Percentiles rank a stretch among this genome's conserved stretches.
Conservation (phyloP, 35 echinoderm and acorn worm species). For the Chiridota heheva region DNA sequence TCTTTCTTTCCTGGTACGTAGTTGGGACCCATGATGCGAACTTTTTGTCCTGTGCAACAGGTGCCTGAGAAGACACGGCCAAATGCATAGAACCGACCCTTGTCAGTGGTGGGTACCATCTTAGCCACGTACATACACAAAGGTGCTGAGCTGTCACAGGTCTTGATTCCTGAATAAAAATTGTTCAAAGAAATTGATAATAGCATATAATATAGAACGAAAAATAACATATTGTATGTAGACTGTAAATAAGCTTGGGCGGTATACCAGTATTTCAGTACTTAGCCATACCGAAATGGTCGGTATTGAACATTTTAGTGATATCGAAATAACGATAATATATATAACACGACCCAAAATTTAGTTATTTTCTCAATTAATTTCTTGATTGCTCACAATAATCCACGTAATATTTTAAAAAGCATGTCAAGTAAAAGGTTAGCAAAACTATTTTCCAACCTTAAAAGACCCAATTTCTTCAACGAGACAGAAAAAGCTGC, state of each 20-base stretch:
- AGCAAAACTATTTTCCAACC: too few relatives aligned
- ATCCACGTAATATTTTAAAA: too few relatives aligned
- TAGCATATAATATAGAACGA: neutral
- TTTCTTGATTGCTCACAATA: too few relatives aligned
- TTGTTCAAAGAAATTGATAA: too few relatives aligned
- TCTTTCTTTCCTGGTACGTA: conserved; percentile 93
- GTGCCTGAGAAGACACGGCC: conserved; percentile 93
- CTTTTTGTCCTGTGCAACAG: conserved; percentile 73
- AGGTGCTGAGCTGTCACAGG: conserved; percentile 78
- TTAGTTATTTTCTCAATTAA: too few relatives aligned
- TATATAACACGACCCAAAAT: too few relatives aligned
- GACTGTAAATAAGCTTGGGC: neutral
- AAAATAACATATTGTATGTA: neutral
- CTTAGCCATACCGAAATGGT: too few relatives aligned
- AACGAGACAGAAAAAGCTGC: neutral
- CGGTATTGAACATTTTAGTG: too few relatives aligned
- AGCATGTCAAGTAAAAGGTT: too few relatives aligned
- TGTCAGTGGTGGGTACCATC: conserved; percentile 99
- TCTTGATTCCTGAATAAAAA: conserved; percentile 91
- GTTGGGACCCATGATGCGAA: conserved; percentile 96
- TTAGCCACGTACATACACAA: conserved; percentile 94
- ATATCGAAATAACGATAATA: too few relatives aligned
- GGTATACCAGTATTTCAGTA: too few relatives aligned
- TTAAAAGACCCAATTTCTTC: too few relatives aligned
- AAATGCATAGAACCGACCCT: conserved; percentile 96